phyloP scores from a whole-genome alignment of 2,113 vertebrate species.

The Rhinoderma darwinii region DNA sequence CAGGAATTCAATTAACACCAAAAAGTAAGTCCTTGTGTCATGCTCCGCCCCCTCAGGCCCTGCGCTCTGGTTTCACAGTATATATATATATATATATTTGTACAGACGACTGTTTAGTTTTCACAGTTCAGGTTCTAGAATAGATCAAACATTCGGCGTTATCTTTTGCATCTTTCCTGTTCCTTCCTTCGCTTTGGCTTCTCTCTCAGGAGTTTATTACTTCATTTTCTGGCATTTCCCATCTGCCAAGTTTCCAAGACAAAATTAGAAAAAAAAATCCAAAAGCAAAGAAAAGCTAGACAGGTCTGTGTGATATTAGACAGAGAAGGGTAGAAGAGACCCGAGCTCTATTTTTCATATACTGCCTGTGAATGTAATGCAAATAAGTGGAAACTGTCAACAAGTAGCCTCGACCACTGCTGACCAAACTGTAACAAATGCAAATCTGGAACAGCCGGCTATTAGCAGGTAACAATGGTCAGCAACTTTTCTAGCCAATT shows the following conservation, averaged over 20 bases:
- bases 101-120: not conserved
- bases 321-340: not conserved
- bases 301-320: constrained; percentile 19
- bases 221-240: constrained; percentile 10
- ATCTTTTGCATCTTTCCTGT: constrained; percentile 8
- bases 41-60: too few species aligned
- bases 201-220: constrained; percentile 17
- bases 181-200: constrained; percentile 8
- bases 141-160: constrained; percentile 6
- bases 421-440: too few species aligned
- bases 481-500: too few species aligned
- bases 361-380: not conserved
- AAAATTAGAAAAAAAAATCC: constrained; percentile 35
- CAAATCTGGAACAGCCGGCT: not conserved
- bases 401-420: too few species aligned
- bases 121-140: not conserved
- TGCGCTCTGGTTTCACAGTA: too few species aligned
- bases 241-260: constrained; percentile 51
- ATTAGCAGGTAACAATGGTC: too few species aligned
- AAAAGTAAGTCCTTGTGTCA: too few species aligned
- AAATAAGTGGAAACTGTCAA: not conserved
- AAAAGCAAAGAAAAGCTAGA: constrained; percentile 44
- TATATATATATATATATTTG: too few species aligned
- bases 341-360: not conserved
- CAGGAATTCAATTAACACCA: too few species aligned